phyloP scores from a whole-genome alignment of 2,888 invertebrate genomes.

The Harpagoxenus sublaevis region DNA sequence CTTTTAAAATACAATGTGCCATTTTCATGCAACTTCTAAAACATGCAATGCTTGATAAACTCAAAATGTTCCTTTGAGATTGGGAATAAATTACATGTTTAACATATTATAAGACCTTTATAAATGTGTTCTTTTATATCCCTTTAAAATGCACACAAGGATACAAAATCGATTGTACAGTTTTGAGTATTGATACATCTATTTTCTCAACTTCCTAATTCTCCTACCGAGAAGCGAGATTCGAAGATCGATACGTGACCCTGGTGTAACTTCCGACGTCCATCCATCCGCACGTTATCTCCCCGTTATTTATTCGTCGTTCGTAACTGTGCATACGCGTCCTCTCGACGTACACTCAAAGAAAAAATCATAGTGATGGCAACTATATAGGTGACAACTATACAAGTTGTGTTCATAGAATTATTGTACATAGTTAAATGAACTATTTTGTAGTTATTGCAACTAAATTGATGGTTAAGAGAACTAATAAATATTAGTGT shows the following conservation, averaged over 20 bases:
- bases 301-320: constrained; percentile 73
- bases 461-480: no score
- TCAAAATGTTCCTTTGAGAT: neutral
- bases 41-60: neutral
- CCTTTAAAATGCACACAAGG: neutral
- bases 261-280: constrained; percentile 22
- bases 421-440: no score
- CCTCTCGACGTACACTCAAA: constrained; percentile 46
- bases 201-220: constrained; percentile 11
- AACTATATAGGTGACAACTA: no score
- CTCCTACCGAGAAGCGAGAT: neutral
- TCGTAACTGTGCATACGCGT: constrained; percentile 62
- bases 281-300: constrained; percentile 66
- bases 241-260: constrained; percentile 5
- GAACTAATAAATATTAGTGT: no score
- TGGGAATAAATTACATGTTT: neutral
- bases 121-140: neutral
- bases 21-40: neutral
- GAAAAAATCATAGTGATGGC: no score
- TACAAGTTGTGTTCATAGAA: no score
- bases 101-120: neutral
- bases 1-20: neutral
- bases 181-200: neutral
- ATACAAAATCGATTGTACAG: neutral
- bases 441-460: no score